Percentiles rank a stretch among this genome's conserved stretches.
These are phyloP conservation scores for Irena cyanogastra DNA, from an alignment of 2,113 vertebrate genomes.

Conservation along the genomic window DNA sequence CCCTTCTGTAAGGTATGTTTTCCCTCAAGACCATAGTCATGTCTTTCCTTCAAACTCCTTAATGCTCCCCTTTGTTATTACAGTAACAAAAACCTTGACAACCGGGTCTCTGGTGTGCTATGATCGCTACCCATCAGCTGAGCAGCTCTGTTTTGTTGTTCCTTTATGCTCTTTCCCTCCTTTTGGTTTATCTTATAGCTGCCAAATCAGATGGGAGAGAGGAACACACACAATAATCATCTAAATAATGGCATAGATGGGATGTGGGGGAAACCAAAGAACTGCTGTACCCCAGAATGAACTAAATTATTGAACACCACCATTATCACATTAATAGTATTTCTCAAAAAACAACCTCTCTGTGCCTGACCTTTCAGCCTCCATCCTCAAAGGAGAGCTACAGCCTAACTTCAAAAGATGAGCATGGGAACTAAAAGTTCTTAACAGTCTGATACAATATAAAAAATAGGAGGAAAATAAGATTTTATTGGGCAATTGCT, in stretches of 20 bases:
- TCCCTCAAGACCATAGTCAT: neutral
- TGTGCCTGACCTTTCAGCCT: neutral
- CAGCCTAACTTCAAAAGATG: neutral
- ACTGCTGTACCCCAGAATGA: neutral
- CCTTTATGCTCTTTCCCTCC: neutral
- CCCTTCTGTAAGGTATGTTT: neutral
- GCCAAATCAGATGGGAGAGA: neutral
- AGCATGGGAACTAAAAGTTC: neutral
- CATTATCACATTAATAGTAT: neutral
- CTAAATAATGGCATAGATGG: neutral
- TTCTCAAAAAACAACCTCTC: neutral
- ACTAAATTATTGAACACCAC: neutral
- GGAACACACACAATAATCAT: neutral
- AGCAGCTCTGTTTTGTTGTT: neutral
- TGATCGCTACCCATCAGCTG: neutral
- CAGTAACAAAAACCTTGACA: conserved; percentile 3
- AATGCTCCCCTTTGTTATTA: neutral
- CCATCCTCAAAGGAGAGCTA: neutral
- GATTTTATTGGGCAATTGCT: neutral
- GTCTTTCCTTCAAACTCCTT: conserved; percentile 9
- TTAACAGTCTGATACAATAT: neutral
- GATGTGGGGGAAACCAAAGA: neutral
- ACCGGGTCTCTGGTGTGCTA: neutral
- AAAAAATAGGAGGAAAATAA: accelerated
- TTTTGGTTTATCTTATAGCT: neutral